These are phyloP conservation scores for Spinus pinus DNA, from an alignment of 2,797 vertebrate genomes.

Conservation along the genomic window DNA sequence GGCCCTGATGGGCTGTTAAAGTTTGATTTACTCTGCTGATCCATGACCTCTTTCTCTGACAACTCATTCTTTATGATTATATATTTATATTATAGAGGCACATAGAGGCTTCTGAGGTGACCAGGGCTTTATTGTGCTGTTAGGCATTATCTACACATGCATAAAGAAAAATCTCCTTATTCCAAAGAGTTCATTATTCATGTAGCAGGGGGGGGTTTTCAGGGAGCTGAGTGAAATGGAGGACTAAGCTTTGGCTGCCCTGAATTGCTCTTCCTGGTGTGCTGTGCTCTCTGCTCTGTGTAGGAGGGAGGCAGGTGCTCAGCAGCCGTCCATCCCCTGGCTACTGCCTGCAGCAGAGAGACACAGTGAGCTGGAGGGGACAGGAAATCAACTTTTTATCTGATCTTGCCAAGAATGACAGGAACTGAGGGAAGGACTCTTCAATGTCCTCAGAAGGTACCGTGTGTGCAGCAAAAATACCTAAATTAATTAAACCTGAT, in stretches of 20 bases:
- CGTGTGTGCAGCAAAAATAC: neutral
- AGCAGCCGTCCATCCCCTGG: accelerated
- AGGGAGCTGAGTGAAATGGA: neutral
- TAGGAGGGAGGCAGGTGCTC: neutral
- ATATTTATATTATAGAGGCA: conserved; percentile 17
- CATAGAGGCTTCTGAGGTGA: neutral
- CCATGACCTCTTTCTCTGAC: conserved; percentile 30
- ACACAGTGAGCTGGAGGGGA: neutral
- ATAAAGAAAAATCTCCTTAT: neutral
- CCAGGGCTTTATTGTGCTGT: neutral
- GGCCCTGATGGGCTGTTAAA: conserved; percentile 27
- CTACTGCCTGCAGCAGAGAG: neutral
- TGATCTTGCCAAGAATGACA: neutral
- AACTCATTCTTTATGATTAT: conserved; percentile 43
- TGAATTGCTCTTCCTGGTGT: neutral
- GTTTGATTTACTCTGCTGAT: conserved; percentile 53
- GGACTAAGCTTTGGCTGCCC: neutral
- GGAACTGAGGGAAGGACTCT: neutral
- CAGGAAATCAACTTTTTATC: neutral
- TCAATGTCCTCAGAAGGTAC: neutral
- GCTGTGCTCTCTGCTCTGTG: neutral
- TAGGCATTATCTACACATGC: neutral
- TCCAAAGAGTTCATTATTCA: neutral
- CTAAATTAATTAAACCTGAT: neutral
- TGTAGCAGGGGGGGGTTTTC: neutral